phyloP scores from a whole-genome alignment of 2,888 invertebrate species.

The Hyalella azteca region DNA sequence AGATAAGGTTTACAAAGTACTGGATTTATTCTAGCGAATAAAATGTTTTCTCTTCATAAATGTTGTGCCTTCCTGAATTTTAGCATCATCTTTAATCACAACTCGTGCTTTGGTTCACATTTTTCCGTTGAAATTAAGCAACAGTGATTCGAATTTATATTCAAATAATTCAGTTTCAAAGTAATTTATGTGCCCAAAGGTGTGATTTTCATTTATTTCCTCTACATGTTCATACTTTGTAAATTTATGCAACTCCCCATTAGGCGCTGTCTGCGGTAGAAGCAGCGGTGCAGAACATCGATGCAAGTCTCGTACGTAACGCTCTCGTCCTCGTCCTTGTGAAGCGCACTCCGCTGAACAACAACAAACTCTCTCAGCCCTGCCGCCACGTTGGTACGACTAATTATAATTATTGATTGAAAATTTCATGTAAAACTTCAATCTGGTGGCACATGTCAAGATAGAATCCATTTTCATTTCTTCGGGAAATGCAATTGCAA shows the following conservation, averaged over 20 bases:
- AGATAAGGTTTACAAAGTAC: neutral
- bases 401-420: no score
- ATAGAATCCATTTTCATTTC: no score
- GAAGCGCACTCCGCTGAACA: neutral
- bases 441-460: no score
- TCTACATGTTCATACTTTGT: neutral
- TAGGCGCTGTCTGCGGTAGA: neutral
- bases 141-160: neutral
- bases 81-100: neutral
- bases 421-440: no score
- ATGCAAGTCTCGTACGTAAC: neutral
- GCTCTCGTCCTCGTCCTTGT: neutral
- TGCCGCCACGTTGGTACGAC: no score
- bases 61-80: neutral
- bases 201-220: no score
- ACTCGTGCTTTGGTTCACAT: neutral
- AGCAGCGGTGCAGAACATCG: neutral
- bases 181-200: neutral
- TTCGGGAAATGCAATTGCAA: no score
- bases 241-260: neutral
- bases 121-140: neutral
- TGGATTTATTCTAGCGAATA: neutral
- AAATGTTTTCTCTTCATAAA: neutral
- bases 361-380: neutral
- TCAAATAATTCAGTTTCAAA: neutral